These are phyloP conservation scores for Holothuria glaberrima DNA, from an alignment of 35 echinoderm and acorn worm genomes.

Conservation along the genomic window DNA sequence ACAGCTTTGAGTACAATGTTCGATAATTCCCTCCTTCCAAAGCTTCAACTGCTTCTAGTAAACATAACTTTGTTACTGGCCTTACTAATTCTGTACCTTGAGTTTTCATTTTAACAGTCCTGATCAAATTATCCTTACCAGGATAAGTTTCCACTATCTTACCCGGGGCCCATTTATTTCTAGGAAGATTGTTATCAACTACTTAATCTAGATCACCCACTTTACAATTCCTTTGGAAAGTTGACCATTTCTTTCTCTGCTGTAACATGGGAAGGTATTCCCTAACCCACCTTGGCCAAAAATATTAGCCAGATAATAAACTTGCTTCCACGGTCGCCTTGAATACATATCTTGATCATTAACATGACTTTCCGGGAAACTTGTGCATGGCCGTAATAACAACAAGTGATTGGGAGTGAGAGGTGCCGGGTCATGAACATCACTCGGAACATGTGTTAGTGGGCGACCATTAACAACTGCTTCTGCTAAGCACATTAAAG, in stretches of 20 bases:
- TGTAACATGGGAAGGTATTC: constrained; percentile 61
- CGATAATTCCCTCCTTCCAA: too few relatives aligned
- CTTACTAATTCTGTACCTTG: too few relatives aligned
- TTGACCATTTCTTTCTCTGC: constrained; percentile 32
- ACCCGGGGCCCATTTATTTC: constrained; percentile 51
- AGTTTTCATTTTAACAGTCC: too few relatives aligned
- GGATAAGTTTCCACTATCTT: too few relatives aligned
- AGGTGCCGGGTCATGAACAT: too few relatives aligned
- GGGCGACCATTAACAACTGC: too few relatives aligned
- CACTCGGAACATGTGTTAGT: too few relatives aligned
- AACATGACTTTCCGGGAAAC: constrained; percentile 10
- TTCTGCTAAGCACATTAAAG: too few relatives aligned
- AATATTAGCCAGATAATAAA: constrained; percentile 48
- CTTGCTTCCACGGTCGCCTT: constrained; percentile 46
- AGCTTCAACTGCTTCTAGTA: too few relatives aligned
- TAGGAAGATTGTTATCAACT: constrained; percentile 25
- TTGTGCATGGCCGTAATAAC: neutral
- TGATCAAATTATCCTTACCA: too few relatives aligned
- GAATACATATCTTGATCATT: constrained; percentile 32
- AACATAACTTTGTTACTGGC: too few relatives aligned
- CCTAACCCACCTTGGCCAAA: constrained; percentile 66
- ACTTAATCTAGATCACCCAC: constrained; percentile 15
- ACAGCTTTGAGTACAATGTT: too few relatives aligned
- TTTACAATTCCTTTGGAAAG: neutral
- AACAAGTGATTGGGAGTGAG: constrained; percentile 46